Evolutionary conservation across 2,797 vertebrate genomes (phyloP), one percentile per base, ranked within the genome.

Genomic region (Limosa lapponica): DNA sequence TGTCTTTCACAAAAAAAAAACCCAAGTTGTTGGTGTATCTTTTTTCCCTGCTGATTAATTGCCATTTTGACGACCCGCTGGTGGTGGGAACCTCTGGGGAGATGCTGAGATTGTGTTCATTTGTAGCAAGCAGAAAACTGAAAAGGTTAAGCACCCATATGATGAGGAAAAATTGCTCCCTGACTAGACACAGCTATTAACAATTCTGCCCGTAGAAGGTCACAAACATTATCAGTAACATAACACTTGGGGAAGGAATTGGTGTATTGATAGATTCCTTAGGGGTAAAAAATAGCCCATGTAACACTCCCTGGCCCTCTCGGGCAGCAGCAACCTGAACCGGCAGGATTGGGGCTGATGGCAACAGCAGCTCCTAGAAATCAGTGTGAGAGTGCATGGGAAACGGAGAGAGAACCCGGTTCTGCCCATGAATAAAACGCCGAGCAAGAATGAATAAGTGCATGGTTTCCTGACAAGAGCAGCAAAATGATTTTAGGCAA

Each of bases 301-400:
- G 39, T n/a, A 48, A 23, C 1, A 4, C 6, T 85, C 23, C 20
- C 37, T 20, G 24, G 20, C 20, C 24, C 36, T 28, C 22, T 34
- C 8, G 0, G 2, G 10, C 24, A 54, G 36, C 34, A 74, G 30
- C 52, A 13, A 34, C 17, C 10, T 25, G 5, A 49, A 11, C 19
- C 23, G 6, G 2, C 23, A 10, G 27, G 15, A 18, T 16, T 18
- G 16, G 46, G 30, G 46, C 41, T 54, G 22, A 24, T 12, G 44
- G 66, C 41, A 41, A 9, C 0, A 1, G 43, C 44, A 73, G 36
- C 0, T 4, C 0, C 0, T 51, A 16, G 16, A 41, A 22, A 8
- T 9, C 16, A 3, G 7, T 2, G 2, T 1, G 1, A 70, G 15
- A 46, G 28, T 0, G 0, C 1, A 0, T 10, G 27, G 41, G 55